These are phyloP conservation scores for Megastigmus dorsalis DNA, from an alignment of 2,888 invertebrate species.

Conservation along the genomic window DNA sequence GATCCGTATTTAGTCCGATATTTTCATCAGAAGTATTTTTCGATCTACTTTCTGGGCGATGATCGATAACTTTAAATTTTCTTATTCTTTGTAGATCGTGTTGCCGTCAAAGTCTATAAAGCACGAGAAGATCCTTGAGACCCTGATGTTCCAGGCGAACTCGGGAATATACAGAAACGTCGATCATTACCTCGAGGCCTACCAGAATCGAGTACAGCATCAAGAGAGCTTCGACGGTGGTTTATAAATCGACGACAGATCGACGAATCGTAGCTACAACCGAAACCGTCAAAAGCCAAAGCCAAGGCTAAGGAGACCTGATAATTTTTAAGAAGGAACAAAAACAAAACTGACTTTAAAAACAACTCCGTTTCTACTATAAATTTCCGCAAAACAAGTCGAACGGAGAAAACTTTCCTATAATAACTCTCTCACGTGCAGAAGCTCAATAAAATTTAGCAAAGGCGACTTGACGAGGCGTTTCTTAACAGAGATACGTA, in stretches of 20 bases:
- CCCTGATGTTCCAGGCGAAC: slow-evolving; percentile 94
- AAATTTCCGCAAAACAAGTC: not conserved
- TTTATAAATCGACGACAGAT: slow-evolving; percentile 74
- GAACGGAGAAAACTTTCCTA: not conserved
- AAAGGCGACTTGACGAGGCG: slow-evolving; percentile 11
- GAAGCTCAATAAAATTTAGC: slow-evolving; percentile 31
- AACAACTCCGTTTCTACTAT: slow-evolving; percentile 9
- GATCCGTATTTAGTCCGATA: not conserved
- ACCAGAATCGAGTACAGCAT: slow-evolving; percentile 89
- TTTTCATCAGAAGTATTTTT: slow-evolving; percentile 55
- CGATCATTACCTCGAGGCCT: slow-evolving; percentile 90
- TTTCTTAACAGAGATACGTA: slow-evolving; percentile 19
- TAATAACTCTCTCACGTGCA: too few species aligned
- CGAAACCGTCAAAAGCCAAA: not conserved
- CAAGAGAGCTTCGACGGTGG: slow-evolving; percentile 92
- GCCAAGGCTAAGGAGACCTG: slow-evolving; percentile 35
- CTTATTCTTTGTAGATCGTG: too few species aligned
- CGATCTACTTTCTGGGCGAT: too few species aligned
- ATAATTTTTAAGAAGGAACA: slow-evolving; percentile 21
- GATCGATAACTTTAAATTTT: too few species aligned
- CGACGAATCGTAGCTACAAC: too few species aligned
- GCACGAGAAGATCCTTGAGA: slow-evolving; percentile 93
- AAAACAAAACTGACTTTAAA: slow-evolving; percentile 1
- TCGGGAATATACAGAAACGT: slow-evolving; percentile 94
- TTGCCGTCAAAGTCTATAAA: slow-evolving; percentile 94